Evolutionary conservation across 1,140 invertebrate genomes (phyloP).

Genomic region (Geopemphigus sp.): DNA sequence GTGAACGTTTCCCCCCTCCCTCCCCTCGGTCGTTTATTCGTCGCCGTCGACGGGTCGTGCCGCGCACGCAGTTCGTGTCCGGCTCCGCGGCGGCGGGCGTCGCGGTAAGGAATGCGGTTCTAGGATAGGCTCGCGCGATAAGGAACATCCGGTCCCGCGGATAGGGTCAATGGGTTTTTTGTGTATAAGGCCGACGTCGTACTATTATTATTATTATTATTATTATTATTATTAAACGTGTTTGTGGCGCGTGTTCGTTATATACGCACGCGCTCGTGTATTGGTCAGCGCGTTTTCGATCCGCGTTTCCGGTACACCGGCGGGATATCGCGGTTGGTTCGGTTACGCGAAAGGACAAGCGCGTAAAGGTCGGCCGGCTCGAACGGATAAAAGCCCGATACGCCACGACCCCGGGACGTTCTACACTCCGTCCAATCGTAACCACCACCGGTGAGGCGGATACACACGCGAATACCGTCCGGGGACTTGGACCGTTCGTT

Average conservation of each 20-base stretch:
- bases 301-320: slow-evolving; percentile 28
- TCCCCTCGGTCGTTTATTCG: neutral
- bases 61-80: neutral
- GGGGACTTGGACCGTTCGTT: too few relatives aligned
- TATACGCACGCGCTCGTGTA: too few relatives aligned
- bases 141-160: slow-evolving; percentile 47
- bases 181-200: slow-evolving; percentile 21
- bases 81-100: neutral
- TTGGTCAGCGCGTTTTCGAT: slow-evolving; percentile 32
- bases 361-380: slow-evolving; percentile 40
- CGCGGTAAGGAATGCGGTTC: slow-evolving; percentile 42
- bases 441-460: too few relatives aligned
- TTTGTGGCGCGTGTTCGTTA: too few relatives aligned
- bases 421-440: neutral
- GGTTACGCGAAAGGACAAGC: slow-evolving; percentile 45
- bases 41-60: neutral
- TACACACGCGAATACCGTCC: too few relatives aligned
- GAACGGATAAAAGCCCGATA: neutral
- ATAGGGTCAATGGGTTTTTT: slow-evolving; percentile 50
- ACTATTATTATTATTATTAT: too few relatives aligned
- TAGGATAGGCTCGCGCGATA: slow-evolving; percentile 47
- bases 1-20: slow-evolving; percentile 14
- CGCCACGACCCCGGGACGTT: slow-evolving; percentile 15
- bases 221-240: neutral
- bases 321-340: slow-evolving; percentile 1